A percentile compares a stretch with the other conserved stretches of the same genome.
Evolutionary conservation across 2,113 vertebrate genomes (phyloP).

Genomic region (Fregata magnificens): DNA sequence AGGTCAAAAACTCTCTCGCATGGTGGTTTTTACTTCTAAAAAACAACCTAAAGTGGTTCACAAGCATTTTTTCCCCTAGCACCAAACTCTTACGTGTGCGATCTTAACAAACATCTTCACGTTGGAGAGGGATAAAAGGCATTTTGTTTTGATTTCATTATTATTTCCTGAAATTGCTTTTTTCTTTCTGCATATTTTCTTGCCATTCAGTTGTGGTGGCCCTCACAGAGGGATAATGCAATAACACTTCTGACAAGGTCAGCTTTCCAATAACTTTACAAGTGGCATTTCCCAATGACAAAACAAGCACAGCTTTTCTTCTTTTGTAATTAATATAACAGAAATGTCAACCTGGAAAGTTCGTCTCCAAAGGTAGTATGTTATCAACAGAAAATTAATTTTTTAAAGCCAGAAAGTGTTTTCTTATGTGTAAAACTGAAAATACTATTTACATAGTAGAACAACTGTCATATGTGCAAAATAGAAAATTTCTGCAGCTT

Average conservation of each 20-base stretch:
- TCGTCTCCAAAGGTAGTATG: not conserved
- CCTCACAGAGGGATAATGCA: constrained; percentile 31
- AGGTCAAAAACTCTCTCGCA: not conserved
- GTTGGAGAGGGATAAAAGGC: constrained; percentile 22
- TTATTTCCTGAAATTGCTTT: constrained; percentile 74
- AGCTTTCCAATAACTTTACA: constrained; percentile 44
- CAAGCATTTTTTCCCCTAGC: not conserved
- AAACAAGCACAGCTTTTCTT: constrained; percentile 21
- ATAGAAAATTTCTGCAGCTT: not conserved
- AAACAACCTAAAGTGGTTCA: not conserved
- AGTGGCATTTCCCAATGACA: constrained; percentile 56
- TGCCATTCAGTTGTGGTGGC: not conserved
- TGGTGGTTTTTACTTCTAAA: not conserved
- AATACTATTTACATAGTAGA: not conserved
- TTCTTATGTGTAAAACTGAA: not conserved
- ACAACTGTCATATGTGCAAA: not conserved
- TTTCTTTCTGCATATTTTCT: constrained; percentile 22
- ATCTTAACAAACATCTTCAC: constrained; percentile 68
- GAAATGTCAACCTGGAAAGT: constrained; percentile 46
- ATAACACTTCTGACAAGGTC: constrained; percentile 56
- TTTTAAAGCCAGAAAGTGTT: not conserved
- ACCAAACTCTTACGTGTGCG: not conserved
- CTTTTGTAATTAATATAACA: constrained; percentile 15
- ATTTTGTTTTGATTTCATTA: constrained; percentile 71
- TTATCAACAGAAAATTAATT: constrained; percentile 16